These are phyloP conservation scores for Pygocentrus nattereri DNA, from an alignment of 2,797 vertebrate genomes.

Conservation along the genomic window DNA sequence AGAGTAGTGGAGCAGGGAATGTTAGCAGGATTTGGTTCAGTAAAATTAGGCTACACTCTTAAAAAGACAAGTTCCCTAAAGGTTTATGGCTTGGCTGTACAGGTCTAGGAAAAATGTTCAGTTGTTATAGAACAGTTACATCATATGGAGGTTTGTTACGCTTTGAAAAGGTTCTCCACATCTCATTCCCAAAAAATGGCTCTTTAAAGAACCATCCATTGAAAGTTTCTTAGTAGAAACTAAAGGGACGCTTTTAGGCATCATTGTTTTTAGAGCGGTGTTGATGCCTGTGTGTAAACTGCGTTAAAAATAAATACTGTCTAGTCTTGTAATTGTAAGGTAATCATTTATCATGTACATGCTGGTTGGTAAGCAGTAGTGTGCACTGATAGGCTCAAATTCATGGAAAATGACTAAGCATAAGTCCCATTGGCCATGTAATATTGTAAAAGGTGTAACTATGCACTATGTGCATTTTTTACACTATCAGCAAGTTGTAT, in stretches of 20 bases:
- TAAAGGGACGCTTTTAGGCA: too few species aligned
- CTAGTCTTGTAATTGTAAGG: neutral
- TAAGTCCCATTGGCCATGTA: neutral
- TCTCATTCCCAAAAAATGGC: neutral
- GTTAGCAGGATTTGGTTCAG: slow-evolving; percentile 12
- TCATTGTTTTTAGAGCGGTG: neutral
- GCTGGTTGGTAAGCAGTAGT: neutral
- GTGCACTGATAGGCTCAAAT: neutral
- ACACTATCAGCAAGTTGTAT: neutral
- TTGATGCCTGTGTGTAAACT: neutral
- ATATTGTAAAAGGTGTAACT: neutral
- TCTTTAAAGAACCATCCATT: too few species aligned
- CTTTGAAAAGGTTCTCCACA: neutral
- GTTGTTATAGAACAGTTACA: neutral
- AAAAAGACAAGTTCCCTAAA: neutral
- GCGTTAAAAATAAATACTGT: neutral
- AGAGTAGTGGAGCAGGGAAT: slow-evolving; percentile 41
- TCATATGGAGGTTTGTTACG: neutral
- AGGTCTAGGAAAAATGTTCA: neutral
- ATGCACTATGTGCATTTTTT: neutral
- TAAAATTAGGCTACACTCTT: neutral
- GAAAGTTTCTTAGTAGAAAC: too few species aligned
- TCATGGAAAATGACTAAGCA: neutral
- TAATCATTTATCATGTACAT: neutral
- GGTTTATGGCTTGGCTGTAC: neutral